Evolutionary conservation across 2,113 vertebrate species (phyloP).

Genomic region (Camelus bactrianus): DNA sequence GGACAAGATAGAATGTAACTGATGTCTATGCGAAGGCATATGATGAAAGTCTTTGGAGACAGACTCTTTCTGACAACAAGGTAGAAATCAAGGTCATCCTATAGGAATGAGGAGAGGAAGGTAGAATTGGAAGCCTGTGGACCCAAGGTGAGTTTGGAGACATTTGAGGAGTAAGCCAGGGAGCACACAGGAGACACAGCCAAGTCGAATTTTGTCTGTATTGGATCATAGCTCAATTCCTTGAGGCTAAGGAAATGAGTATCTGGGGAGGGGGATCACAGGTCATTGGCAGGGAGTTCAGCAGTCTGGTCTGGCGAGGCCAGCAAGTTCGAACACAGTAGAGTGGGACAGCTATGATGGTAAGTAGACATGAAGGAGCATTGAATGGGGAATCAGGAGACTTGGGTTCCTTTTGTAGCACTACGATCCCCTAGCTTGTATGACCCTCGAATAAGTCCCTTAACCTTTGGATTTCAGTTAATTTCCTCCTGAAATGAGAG

Average conservation of each 20-base stretch:
- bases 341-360: background rate
- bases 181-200: background rate
- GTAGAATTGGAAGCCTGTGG: background rate
- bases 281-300: background rate
- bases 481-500: slow-evolving; percentile 37
- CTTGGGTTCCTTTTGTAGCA: background rate
- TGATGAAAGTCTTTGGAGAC: background rate
- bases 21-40: background rate
- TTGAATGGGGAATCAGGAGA: background rate
- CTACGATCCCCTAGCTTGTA: background rate
- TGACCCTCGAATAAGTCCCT: background rate
- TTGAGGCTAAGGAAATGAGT: background rate
- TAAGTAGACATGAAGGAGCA: background rate
- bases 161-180: background rate
- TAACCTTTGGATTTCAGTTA: slow-evolving; percentile 40
- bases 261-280: background rate
- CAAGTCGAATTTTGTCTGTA: slow-evolving; percentile 5
- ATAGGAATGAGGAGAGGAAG: slow-evolving; percentile 1
- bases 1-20: background rate
- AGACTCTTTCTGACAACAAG: slow-evolving; percentile 27
- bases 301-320: background rate
- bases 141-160: background rate
- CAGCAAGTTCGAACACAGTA: background rate
- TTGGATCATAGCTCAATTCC: background rate
- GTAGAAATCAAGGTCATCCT: slow-evolving; percentile 6